Percentiles rank a stretch among this genome's conserved stretches.
Conservation (phyloP, 2,113 vertebrate genomes). For the Tichodroma muraria region DNA sequence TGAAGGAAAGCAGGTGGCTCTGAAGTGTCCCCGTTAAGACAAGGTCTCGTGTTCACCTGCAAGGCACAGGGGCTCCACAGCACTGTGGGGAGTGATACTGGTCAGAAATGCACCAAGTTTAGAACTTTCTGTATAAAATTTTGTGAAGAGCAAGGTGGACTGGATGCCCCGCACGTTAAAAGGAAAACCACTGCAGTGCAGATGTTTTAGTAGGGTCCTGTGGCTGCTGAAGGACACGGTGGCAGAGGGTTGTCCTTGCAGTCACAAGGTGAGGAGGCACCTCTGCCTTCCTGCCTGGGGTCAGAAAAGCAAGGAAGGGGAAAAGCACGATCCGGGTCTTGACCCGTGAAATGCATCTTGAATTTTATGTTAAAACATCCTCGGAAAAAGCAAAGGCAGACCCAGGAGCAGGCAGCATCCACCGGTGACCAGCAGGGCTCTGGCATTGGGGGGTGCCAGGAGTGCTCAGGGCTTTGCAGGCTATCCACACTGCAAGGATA, state of each 20-base stretch:
- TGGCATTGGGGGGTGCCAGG: background rate
- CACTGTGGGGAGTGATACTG: accelerated
- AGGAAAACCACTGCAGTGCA: background rate
- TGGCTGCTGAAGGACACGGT: background rate
- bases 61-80: background rate
- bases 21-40: background rate
- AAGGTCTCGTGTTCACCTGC: background rate
- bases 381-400: background rate
- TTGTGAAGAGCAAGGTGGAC: background rate
- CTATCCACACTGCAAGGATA: background rate
- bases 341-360: background rate
- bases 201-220: background rate
- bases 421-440: background rate
- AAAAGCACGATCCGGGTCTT: background rate
- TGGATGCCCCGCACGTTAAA: background rate
- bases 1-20: background rate
- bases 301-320: background rate
- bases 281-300: background rate
- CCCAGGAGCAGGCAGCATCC: background rate
- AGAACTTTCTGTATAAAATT: background rate
- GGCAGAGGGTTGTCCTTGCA: background rate
- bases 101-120: background rate
- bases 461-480: background rate
- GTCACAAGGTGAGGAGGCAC: accelerated
- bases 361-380: background rate